Evolutionary conservation across 1,140 invertebrate genomes (phyloP), one percentile per base, ranked within the genome.

Genomic region (Matsumurasca onukii): DNA sequence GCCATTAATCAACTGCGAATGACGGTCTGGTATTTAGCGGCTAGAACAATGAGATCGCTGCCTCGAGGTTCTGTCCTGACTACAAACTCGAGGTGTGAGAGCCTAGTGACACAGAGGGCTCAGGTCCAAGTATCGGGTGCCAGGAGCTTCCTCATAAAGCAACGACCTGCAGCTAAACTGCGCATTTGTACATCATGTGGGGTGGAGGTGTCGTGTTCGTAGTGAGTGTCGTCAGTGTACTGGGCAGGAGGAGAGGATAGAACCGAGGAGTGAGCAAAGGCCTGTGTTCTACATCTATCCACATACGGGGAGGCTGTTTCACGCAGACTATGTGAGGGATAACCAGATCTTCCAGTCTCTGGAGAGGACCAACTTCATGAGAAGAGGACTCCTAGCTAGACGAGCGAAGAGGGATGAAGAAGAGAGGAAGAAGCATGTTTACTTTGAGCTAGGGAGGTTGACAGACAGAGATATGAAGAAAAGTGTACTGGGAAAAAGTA

Each of bases 131-230:
- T 27, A 27, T 27, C 15, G 22, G 15, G 24, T 59, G 55, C 55
- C 55, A 59, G 55, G 30, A 59, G 30, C 55, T 59, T 22, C 55
- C 55, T 22, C 55, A 59, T 59, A 59, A 59, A 59, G 55, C n/a
- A n/a, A n/a, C n/a, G n/a, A n/a, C n/a, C n/a, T n/a, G n/a, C n/a
- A n/a, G n/a, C n/a, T n/a, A n/a, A n/a, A n/a, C n/a, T n/a, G n/a
- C n/a, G n/a, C n/a, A n/a, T n/a, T n/a, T n/a, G n/a, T n/a, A n/a
- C n/a, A n/a, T n/a, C n/a, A n/a, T n/a, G n/a, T n/a, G n/a, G n/a
- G n/a, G n/a, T n/a, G n/a, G n/a, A n/a, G n/a, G n/a, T 27, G 25
- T 59, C 9, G 15, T 29, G 55, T 59, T 2, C 25, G 55, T 59
- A 27, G 25, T 24, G 5, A 59, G 2, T 3, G 3, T 59, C 55